These are phyloP conservation scores for Cheilosia urbana DNA, from an alignment of 2,888 invertebrate species.

Conservation along the genomic window DNA sequence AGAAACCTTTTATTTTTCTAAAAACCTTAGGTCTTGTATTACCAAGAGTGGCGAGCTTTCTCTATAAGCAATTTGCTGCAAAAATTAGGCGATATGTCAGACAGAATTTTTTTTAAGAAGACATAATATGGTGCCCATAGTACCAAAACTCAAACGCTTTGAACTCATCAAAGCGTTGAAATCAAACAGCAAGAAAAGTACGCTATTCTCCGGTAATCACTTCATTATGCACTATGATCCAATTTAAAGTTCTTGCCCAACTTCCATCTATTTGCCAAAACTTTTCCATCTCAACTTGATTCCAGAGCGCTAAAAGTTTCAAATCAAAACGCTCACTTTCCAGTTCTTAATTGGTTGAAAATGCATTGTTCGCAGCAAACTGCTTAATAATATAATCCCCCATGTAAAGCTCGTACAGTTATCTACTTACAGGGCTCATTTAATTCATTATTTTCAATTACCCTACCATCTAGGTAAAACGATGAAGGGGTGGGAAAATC, in stretches of 20 bases:
- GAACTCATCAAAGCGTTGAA: no score
- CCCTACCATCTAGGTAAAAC: neutral
- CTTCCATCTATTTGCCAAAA: neutral
- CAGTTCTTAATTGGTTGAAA: conserved; percentile 38
- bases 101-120: no score
- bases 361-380: neutral
- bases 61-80: no score
- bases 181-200: no score
- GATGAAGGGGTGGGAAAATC: neutral
- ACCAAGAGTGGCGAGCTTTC: no score
- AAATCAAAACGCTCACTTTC: conserved; percentile 21
- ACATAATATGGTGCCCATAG: no score
- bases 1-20: no score
- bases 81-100: no score
- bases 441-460: conserved; percentile 33
- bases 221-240: no score
- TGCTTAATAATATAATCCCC: conserved; percentile 12
- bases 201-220: no score
- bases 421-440: conserved; percentile 33
- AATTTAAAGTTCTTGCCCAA: neutral
- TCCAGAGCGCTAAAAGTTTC: conserved; percentile 9
- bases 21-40: no score
- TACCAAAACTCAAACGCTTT: no score
- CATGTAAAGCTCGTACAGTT: conserved; percentile 9
- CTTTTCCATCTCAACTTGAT: conserved; percentile 14